phyloP scores from a whole-genome alignment of 2,888 invertebrate species.

The Chironomus riparius region DNA sequence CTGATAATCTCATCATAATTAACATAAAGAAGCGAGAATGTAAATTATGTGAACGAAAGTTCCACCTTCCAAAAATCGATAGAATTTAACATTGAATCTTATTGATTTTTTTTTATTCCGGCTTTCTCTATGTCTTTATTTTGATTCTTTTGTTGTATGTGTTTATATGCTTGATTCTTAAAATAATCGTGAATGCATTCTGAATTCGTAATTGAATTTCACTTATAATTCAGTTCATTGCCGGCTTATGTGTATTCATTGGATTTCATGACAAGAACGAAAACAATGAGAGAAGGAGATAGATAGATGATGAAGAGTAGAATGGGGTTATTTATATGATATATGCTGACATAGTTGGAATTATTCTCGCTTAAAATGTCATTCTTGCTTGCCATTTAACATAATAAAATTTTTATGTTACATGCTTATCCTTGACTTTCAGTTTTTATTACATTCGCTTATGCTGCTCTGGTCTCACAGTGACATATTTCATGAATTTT shows the following conservation, averaged over 20 bases:
- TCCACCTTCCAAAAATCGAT: not conserved
- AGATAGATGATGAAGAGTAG: too few species aligned
- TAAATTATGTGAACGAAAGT: not conserved
- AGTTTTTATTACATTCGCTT: not conserved
- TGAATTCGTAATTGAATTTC: slow-evolving; percentile 9
- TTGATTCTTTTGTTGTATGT: too few species aligned
- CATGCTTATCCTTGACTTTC: not conserved
- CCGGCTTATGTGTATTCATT: not conserved
- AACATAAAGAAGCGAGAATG: not conserved
- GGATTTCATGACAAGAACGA: too few species aligned
- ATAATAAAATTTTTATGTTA: not conserved
- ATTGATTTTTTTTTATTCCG: slow-evolving; percentile 13
- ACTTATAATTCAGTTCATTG: slow-evolving; percentile 10
- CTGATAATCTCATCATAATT: not conserved
- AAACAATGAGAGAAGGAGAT: too few species aligned
- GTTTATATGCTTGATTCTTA: too few species aligned
- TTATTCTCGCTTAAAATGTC: not conserved
- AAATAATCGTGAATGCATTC: not conserved
- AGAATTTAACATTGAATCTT: not conserved
- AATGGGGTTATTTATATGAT: too few species aligned
- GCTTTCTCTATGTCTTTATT: not conserved
- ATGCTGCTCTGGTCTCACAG: not conserved
- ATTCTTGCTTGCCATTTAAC: not conserved
- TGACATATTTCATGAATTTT: too few species aligned
- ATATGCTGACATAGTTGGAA: too few species aligned